A percentile compares a stretch with the other conserved stretches of the same genome.
These are phyloP conservation scores for Drosophila meridionalis DNA, from an alignment of 2,888 invertebrate genomes.

Conservation along the genomic window DNA sequence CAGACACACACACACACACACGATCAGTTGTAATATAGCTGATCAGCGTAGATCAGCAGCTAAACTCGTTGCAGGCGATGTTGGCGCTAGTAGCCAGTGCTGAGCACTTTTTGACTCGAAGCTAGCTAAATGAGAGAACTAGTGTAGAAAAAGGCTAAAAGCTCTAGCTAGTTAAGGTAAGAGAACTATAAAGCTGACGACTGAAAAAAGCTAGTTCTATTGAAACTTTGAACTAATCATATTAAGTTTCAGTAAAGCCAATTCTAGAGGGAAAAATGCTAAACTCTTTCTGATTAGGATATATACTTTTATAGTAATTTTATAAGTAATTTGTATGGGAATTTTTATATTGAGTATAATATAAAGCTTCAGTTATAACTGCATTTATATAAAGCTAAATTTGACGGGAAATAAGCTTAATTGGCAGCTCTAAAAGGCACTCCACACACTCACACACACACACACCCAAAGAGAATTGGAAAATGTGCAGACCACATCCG, in stretches of 20 bases:
- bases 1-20: background rate
- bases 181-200: background rate
- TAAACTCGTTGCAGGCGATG: constrained; percentile 42
- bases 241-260: background rate
- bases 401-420: background rate
- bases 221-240: background rate
- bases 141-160: background rate
- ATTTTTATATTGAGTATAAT: background rate
- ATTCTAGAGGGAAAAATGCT: background rate
- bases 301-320: background rate
- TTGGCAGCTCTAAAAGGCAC: background rate
- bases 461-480: constrained; percentile 34
- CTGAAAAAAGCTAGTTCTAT: too few relatives aligned
- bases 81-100: constrained; percentile 15
- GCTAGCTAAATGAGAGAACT: background rate
- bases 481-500: constrained; percentile 73
- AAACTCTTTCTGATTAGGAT: background rate
- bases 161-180: background rate
- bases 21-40: constrained; percentile 10
- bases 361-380: background rate
- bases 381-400: background rate
- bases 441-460: constrained; percentile 9
- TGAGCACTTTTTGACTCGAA: background rate
- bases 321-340: background rate
- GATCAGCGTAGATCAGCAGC: constrained; percentile 22